Base-by-base conservation (phyloP, 1,140 invertebrate genomes). In the Macrocentrus cingulum region DNA sequence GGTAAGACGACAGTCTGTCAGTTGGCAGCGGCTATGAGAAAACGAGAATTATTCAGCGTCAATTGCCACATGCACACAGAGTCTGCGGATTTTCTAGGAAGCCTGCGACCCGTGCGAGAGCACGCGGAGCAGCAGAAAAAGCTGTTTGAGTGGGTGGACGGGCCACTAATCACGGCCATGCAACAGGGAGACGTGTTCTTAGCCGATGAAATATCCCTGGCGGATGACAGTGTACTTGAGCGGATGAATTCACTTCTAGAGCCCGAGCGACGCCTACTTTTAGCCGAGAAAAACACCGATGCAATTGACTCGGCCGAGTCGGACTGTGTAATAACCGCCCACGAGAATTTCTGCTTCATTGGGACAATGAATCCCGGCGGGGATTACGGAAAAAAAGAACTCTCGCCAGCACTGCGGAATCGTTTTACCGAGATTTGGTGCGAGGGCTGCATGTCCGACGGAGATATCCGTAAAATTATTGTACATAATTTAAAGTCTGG, bases 331-430 rank as follows among this genome's bases (percentile, higher is more conserved):
- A 84, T 94, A 29, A 80, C 82, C 23, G 97, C 97, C 0, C 68
- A 87, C 59, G 66, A 85, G 9, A 83, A 86, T 8, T 99, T 99
- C 74, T 86, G 92, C 60, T 92, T 99, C 66, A 85, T 99, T 53
- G 94, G 94, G 5, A 99, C 98, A 0, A 99, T 99, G 98, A 99
- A 99, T 83, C 98, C 98, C 16, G 96, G 96, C 13, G 97, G 98
- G 7, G 98, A 99, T 84, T 99, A 94, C 80, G 98, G 98, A 0
- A 99, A 99, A 74, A 99, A 99, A 80, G 98, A 99, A 84, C 80
- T 99, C 7, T 99, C 98, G 0, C 97, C 97, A 7, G 97, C 98
- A 0, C 77, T 99, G 2, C 84, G 97, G 52, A 99, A 99, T 82
- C 85, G 98, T 50, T 97, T 99, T 66, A 99, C 97, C 0, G 98